phyloP scores from a whole-genome alignment of 53 echinoderm and acorn worm genomes.

The Astropecten irregularis region DNA sequence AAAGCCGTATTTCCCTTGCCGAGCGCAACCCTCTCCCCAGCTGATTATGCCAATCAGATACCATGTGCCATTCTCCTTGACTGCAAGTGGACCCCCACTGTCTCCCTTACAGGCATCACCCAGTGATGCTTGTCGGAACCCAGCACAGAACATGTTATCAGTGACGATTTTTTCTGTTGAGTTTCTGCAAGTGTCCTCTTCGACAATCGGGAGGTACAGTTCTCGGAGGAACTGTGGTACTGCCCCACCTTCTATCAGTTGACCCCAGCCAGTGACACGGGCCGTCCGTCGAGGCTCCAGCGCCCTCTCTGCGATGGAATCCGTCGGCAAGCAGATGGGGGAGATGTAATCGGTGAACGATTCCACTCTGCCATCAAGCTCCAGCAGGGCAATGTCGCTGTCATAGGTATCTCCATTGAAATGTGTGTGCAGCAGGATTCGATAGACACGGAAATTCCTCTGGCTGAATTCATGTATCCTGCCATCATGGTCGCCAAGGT shows the following conservation, averaged over 20 bases:
- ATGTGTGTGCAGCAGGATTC: conserved; percentile 43
- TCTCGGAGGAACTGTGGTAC: conserved; percentile 74
- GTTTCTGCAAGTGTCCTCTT: conserved; percentile 36
- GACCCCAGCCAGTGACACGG: conserved; percentile 78
- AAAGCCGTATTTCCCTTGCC: conserved; percentile 84
- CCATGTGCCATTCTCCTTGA: conserved; percentile 60
- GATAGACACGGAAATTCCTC: conserved; percentile 29
- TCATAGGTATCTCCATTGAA: conserved; percentile 62
- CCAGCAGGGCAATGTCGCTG: conserved; percentile 78
- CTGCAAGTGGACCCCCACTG: conserved; percentile 88
- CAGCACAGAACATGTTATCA: conserved; percentile 91
- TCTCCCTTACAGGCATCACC: conserved; percentile 91
- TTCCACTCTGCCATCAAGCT: conserved; percentile 43
- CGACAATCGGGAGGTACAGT: conserved; percentile 68
- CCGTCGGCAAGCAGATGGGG: conserved; percentile 81
- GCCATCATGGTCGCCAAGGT: conserved; percentile 81
- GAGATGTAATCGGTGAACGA: conserved; percentile 72
- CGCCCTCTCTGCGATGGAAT: conserved; percentile 13
- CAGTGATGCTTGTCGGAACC: conserved; percentile 52
- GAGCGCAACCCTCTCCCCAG: conserved; percentile 93
- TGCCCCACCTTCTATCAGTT: conserved; percentile 64
- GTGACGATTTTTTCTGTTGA: conserved; percentile 60
- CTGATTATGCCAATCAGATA: conserved; percentile 85
- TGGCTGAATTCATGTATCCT: conserved; percentile 56
- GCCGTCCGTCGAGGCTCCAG: conserved; percentile 46